Base-by-base conservation (phyloP, 2,888 invertebrate genomes). In the Gari tellinella region DNA sequence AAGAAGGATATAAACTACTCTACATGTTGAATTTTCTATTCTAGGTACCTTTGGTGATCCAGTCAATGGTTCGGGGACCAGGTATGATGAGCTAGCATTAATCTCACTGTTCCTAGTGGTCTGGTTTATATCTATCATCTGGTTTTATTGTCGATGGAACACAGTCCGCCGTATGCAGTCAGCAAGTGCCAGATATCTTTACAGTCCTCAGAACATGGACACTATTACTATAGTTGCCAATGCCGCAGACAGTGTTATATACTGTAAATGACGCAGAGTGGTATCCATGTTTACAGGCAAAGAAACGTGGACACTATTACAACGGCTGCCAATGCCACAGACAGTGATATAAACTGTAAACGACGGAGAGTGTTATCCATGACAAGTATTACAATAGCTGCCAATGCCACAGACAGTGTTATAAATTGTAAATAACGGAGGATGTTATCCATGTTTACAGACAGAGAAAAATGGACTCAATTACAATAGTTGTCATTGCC, bases 201-300 rank as follows among this genome's bases (percentile, higher is more conserved):
- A 57, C 23, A 45, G 43, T 14, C 57, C 57, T 4, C 43, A 19
- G 5, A 57, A 57, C 43, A 17, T 57, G 25, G 57, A 57, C 14
- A 45, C 57, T 2, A 45, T 57, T 10, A 57, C 57, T 1, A 45
- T 57, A 5, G 57, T 57, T 2, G 45, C 43, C n/a, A 57, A 43
- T 26, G 57, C 43, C 45, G 57, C 43, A n/a, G 57, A 57, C 19
- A 57, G 57, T 31, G 43, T 57, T n/a, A 57, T 57, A 14, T 57
- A 57, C 23, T 57, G 57, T 57, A 57, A 45, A 45, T 57, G 19
- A 31, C 10, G 10, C 31, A 31, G 31, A 31, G 5, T 7, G 31
- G 5, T 31, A 31, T 4, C 31, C 5, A 4, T 31, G 31, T 31
- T n/a, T n/a, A n/a, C n/a, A n/a, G n/a, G n/a, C n/a, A n/a, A 31